Base-by-base conservation (phyloP, 2,113 vertebrate genomes). In the Acinonyx jubatus region DNA sequence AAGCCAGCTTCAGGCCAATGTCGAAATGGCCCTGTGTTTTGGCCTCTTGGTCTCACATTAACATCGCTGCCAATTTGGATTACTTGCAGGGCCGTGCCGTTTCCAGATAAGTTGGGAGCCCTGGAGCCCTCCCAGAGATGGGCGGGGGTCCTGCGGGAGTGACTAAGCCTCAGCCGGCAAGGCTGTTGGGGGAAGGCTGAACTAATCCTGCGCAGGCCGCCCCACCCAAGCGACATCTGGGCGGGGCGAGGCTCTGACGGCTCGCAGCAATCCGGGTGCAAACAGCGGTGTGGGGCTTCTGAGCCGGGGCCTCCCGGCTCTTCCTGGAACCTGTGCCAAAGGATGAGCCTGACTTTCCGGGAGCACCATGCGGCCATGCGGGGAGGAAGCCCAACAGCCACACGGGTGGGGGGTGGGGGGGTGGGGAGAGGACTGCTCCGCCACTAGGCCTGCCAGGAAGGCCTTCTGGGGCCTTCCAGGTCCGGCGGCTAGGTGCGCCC, bases 101-200 rank as follows among this genome's bases (percentile, higher is more conserved):
- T 19, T 45, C 48, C 38, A 21, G 6, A 21, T 57, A 25, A 48
- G 10, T 27, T 13, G 4, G 45, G 15, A 31, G 55, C 5, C 36
- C 12, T 1, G 81, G 33, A 48, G 5, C 31, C 31, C 83, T 76
- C 25, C 21, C 7, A 27, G 27, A 50, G 50, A 10, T 0, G 23
- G 23, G 29, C 23, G 7, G 73, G 12, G 4, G 71, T 36, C 71
- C 71, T 11, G 8, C 3, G 1, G 71, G 71, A 61, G 36, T 3
- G 36, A 27, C 36, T 41, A 25, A 27, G 38, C 23, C 71, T 27
- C 5, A 0, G 23, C 38, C 38, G 0, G 5, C 71, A 27, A 12
- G 71, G 73, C 38, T n/a, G 29, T 1, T 19, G 68, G 27, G 45
- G 55, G 71, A 21, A 41, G 65, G 15, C 45, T 23, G 31, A 18